These are phyloP conservation scores for Chymomyza amoena DNA, from an alignment of 2,888 invertebrate species.

Conservation along the genomic window DNA sequence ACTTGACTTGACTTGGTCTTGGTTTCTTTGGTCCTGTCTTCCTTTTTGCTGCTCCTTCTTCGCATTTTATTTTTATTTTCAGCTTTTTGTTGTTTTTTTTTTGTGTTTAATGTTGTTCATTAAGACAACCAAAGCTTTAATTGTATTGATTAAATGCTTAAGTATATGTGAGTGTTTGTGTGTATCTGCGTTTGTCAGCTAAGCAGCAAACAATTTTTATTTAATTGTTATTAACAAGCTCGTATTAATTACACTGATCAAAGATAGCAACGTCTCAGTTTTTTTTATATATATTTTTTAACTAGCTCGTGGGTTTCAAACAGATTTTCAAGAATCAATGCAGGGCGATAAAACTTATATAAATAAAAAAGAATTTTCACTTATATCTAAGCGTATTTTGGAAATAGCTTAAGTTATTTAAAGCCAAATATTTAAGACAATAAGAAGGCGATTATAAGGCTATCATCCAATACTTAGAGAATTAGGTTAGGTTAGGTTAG, in stretches of 20 bases:
- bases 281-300: too few species aligned
- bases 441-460: too few species aligned
- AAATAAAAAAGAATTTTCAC: too few species aligned
- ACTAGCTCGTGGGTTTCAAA: too few species aligned
- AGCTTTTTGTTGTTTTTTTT: not conserved
- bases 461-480: too few species aligned
- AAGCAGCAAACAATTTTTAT: slow-evolving; percentile 24
- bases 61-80: slow-evolving; percentile 16
- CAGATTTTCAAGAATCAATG: too few species aligned
- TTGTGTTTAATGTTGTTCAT: slow-evolving; percentile 56
- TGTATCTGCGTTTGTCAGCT: not conserved
- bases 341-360: too few species aligned
- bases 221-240: slow-evolving; percentile 70
- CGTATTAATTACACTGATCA: slow-evolving; percentile 65
- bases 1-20: not conserved
- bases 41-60: not conserved
- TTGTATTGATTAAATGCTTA: slow-evolving; percentile 68
- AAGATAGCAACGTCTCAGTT: slow-evolving; percentile 11
- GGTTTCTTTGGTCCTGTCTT: not conserved
- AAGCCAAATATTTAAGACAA: too few species aligned
- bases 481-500: too few species aligned
- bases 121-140: slow-evolving; percentile 53
- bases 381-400: too few species aligned
- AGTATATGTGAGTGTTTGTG: slow-evolving; percentile 37
- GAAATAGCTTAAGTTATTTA: too few species aligned